phyloP scores from a whole-genome alignment of 2,113 vertebrate genomes.

The Smithornis capensis region DNA sequence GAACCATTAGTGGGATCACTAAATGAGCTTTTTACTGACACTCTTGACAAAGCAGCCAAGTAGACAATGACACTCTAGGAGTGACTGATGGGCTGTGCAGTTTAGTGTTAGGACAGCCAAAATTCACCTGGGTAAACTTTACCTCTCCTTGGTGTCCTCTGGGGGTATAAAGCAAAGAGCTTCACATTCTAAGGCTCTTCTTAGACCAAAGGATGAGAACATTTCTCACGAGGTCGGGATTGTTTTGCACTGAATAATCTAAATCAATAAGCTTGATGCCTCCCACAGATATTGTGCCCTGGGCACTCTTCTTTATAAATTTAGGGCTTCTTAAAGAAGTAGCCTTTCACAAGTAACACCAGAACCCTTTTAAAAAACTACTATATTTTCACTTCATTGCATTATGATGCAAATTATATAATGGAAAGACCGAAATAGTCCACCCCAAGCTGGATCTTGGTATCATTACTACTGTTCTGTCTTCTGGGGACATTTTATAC shows the following conservation, averaged over 20 bases:
- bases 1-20: not conserved
- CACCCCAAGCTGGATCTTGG: not conserved
- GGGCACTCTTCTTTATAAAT: not conserved
- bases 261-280: not conserved
- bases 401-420: not conserved
- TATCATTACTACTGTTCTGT: not conserved
- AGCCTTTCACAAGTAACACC: not conserved
- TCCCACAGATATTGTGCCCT: not conserved
- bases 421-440: not conserved
- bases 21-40: not conserved
- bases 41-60: not conserved
- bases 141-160: not conserved
- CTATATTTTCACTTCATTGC: not conserved
- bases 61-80: accelerated
- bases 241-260: not conserved
- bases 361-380: not conserved
- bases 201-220: not conserved
- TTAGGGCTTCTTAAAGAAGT: not conserved
- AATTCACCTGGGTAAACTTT: not conserved
- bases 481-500: not conserved
- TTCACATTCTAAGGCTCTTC: not conserved
- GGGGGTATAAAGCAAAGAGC: not conserved
- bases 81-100: not conserved
- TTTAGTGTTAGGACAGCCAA: not conserved
- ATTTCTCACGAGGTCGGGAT: not conserved